Evolutionary conservation across 2,888 invertebrate genomes (phyloP).

Genomic region (Heteropelma amictum): DNA sequence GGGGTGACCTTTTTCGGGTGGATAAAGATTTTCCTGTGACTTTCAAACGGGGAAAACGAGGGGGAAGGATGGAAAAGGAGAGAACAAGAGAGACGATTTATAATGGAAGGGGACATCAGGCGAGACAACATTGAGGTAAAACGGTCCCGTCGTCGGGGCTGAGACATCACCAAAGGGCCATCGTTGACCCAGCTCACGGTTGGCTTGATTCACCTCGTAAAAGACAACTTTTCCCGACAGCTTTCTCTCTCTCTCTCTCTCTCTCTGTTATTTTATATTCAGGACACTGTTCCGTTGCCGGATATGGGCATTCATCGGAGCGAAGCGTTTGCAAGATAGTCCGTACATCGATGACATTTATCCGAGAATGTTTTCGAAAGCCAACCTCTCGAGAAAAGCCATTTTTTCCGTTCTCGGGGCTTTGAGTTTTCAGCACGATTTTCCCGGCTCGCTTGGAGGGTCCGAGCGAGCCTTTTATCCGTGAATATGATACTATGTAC

Average conservation of each 20-base stretch:
- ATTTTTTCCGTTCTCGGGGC: slow-evolving; percentile 42
- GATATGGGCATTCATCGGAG: slow-evolving; percentile 54
- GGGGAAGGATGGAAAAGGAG: background rate
- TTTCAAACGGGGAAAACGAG: background rate
- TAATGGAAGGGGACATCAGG: too few relatives aligned
- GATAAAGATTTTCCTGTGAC: background rate
- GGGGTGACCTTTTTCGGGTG: slow-evolving; percentile 4
- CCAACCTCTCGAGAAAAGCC: slow-evolving; percentile 26
- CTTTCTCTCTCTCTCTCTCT: background rate
- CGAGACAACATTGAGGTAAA: slow-evolving; percentile 9
- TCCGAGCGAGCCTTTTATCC: background rate
- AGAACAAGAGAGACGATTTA: background rate
- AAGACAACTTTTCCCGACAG: too few relatives aligned
- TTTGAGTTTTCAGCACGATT: slow-evolving; percentile 30
- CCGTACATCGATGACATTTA: slow-evolving; percentile 48
- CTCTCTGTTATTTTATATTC: slow-evolving; percentile 54
- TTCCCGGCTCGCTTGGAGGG: slow-evolving; percentile 7
- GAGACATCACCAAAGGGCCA: slow-evolving; percentile 15
- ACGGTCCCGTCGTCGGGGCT: background rate
- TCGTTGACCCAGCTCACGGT: slow-evolving; percentile 30
- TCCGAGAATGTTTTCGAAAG: slow-evolving; percentile 54
- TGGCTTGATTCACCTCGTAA: slow-evolving; percentile 35
- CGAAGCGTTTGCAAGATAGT: slow-evolving; percentile 41
- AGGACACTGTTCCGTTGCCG: slow-evolving; percentile 52
- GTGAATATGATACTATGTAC: too few relatives aligned